phyloP scores from a whole-genome alignment of 1,140 invertebrate species.

The Calephelis nemesis region DNA sequence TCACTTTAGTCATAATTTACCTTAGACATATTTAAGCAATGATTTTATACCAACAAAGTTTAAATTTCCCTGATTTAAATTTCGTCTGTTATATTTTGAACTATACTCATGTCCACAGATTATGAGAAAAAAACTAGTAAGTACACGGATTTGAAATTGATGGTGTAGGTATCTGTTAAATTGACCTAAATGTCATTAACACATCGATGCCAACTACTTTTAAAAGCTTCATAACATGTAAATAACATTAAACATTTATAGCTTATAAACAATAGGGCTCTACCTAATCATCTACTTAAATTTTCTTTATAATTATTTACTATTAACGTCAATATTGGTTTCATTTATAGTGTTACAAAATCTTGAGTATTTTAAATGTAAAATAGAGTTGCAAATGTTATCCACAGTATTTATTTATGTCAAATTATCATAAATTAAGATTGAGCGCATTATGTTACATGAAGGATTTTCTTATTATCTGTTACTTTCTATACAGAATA shows the following conservation, averaged over 20 bases:
- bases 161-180: conserved; percentile 11
- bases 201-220: conserved; percentile 19
- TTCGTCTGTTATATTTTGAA: no score
- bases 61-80: no score
- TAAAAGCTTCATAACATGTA: conserved; percentile 35
- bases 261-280: conserved; percentile 51
- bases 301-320: conserved; percentile 20
- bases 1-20: no score
- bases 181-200: conserved; percentile 13
- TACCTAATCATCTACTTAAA: conserved; percentile 42
- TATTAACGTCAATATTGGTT: conserved; percentile 9
- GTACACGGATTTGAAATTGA: conserved; percentile 8
- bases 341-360: neutral
- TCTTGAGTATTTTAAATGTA: neutral
- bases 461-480: neutral
- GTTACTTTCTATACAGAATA: no score
- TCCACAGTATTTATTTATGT: neutral
- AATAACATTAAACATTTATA: conserved; percentile 64
- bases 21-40: no score
- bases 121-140: neutral
- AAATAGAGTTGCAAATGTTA: neutral
- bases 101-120: no score
- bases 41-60: no score
- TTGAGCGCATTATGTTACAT: neutral
- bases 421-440: neutral